These are phyloP conservation scores for Tetramorium simillimum DNA, from an alignment of 1,140 invertebrate genomes.

Conservation along the genomic window DNA sequence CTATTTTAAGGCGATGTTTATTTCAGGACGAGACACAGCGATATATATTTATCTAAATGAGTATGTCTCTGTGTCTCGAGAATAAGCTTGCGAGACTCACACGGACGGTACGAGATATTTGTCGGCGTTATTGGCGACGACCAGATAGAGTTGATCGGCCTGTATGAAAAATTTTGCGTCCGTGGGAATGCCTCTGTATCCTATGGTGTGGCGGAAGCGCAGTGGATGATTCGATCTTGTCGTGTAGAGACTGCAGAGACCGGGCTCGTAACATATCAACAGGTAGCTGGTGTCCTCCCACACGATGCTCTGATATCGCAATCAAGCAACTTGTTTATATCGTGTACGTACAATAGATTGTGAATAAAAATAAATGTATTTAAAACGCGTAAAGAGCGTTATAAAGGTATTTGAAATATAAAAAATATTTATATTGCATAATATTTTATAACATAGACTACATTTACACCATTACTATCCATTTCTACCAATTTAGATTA, in stretches of 20 bases:
- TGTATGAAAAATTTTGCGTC: conserved; percentile 75
- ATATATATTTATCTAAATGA: background rate
- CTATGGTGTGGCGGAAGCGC: conserved; percentile 64
- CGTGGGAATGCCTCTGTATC: conserved; percentile 39
- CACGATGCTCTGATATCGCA: conserved; percentile 62
- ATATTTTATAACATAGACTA: background rate
- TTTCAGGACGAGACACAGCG: background rate
- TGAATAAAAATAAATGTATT: background rate
- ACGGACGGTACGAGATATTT: conserved; percentile 60
- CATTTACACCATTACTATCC: too few species aligned
- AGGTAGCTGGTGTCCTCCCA: conserved; percentile 72
- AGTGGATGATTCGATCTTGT: conserved; percentile 39
- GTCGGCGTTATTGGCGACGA: conserved; percentile 65
- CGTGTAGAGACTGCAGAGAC: conserved; percentile 68
- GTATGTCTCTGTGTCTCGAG: background rate
- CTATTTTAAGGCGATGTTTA: too few species aligned
- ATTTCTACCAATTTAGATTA: too few species aligned
- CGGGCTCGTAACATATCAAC: conserved; percentile 67
- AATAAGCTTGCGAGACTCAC: conserved; percentile 52
- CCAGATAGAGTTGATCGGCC: conserved; percentile 69
- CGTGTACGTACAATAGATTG: background rate
- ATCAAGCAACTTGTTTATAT: conserved; percentile 11
- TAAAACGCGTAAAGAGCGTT: background rate
- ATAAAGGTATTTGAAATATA: background rate
- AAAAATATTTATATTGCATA: background rate